Evolutionary conservation across 2,797 vertebrate species (phyloP).

Genomic region (Nannoperca obscura): DNA sequence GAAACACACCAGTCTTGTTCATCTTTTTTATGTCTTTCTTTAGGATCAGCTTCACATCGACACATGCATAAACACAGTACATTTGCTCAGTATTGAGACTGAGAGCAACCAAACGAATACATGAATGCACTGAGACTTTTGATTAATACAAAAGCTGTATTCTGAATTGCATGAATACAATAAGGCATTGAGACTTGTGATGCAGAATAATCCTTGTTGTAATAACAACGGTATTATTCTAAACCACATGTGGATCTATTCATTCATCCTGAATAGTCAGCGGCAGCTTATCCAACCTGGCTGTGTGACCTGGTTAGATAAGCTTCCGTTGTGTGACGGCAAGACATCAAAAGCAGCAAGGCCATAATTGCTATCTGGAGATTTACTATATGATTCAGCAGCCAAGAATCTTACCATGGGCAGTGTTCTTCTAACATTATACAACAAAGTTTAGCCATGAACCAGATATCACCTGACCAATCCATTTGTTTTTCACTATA

Average conservation of each 20-base stretch:
- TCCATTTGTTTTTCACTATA: not conserved
- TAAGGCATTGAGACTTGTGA: conserved; percentile 6
- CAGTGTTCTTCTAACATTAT: not conserved
- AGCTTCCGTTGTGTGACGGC: conserved; percentile 3
- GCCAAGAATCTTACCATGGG: not conserved
- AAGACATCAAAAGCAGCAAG: conserved; percentile 23
- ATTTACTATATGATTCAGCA: conserved; percentile 12
- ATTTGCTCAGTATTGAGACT: not conserved
- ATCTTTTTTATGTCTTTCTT: not conserved
- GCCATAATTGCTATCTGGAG: conserved; percentile 13
- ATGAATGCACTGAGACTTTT: not conserved
- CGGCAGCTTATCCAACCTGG: conserved; percentile 39
- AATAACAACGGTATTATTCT: conserved; percentile 32
- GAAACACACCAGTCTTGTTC: not conserved
- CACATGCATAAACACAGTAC: not conserved
- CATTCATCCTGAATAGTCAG: conserved; percentile 38
- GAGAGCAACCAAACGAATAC: not conserved
- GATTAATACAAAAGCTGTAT: not conserved
- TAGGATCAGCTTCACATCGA: conserved; percentile 7
- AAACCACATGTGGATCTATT: conserved; percentile 53
- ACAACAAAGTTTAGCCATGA: conserved; percentile 5
- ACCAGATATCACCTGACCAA: not conserved
- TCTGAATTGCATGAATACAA: conserved; percentile 16
- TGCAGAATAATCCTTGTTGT: too few relatives aligned
- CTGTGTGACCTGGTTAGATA: conserved; percentile 12